These are phyloP conservation scores for Sinocyclocheilus anshuiensis DNA, from an alignment of 2,113 vertebrate genomes.

Conservation along the genomic window DNA sequence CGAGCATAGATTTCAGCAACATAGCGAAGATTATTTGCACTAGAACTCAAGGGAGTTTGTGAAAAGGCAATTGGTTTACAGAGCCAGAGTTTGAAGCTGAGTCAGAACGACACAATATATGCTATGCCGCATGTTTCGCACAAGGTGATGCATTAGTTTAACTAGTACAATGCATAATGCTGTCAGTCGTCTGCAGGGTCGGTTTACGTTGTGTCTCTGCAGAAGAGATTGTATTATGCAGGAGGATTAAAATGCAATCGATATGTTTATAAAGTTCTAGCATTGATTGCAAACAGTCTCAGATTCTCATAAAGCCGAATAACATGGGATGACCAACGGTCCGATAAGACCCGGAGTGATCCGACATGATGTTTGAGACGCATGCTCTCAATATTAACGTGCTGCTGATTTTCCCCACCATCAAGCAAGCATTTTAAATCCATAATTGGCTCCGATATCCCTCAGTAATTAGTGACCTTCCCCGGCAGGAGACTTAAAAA, in stretches of 20 bases:
- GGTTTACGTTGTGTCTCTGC: background rate
- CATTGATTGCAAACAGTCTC: constrained; percentile 4
- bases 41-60: constrained; percentile 6
- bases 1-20: background rate
- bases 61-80: too few species aligned
- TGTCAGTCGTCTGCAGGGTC: constrained; percentile 8
- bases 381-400: constrained; percentile 69
- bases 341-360: constrained; percentile 66
- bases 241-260: constrained; percentile 23
- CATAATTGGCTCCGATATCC: constrained; percentile 74
- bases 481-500: constrained; percentile 64
- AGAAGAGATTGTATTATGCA: constrained; percentile 17
- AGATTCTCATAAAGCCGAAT: constrained; percentile 50
- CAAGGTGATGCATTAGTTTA: background rate
- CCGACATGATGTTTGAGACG: constrained; percentile 72
- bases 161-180: background rate
- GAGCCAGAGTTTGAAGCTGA: background rate
- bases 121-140: background rate
- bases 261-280: constrained; percentile 44
- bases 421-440: constrained; percentile 70
- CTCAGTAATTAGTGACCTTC: constrained; percentile 72
- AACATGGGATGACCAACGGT: constrained; percentile 64
- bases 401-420: constrained; percentile 71
- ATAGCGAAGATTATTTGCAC: background rate
- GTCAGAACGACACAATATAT: background rate